Base-by-base conservation (phyloP, 1,140 invertebrate species). In the Drosophila orosa region DNA sequence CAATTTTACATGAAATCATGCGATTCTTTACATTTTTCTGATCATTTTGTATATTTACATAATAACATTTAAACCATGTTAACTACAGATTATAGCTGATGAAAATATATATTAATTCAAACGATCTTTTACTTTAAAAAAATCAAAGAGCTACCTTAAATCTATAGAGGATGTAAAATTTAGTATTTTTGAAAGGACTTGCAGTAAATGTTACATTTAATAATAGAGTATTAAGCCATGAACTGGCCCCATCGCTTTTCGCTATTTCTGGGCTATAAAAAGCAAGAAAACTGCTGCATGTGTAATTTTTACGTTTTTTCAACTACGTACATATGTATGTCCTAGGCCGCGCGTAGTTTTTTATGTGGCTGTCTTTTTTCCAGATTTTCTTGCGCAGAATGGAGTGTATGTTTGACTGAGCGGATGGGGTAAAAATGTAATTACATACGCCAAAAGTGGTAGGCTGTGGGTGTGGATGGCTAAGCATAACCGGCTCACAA, bases 361-460 rank as follows among this genome's bases (percentile, higher is more conserved):
- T 58, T 56, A 29, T 54, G 56, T 59, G 60, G 56, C 9, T 54
- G n/a, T 55, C 55, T 50, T 55, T 71, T 71, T 81, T 60, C 40
- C 47, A 56, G 60, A 74, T 74, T 71, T 77, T 78, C 42, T 75
- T 67, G 24, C 31, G 65, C 68, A 56, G 62, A 65, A 56, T 66
- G 71, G 63, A 47, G 56, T 45, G 27, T 48, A 45, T 48, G 54
- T 37, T 67, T 44, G 31, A 63, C 25, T 50, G 59, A 19, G 60
- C 60, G 65, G 44, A 47, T 61, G 52, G 74, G 73, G 67, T 78
- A 76, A 87, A 86, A 87, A 87, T 87, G 84, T 87, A 87, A 87
- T 87, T 89, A 87, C 76, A 87, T 83, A 89, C 83, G 75, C 79
- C 84, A 89, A 87, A 80, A 89, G 83, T 77, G 80, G 80, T 60